Base-by-base conservation (phyloP, 2,888 invertebrate species). In the Apodemia mormo region DNA sequence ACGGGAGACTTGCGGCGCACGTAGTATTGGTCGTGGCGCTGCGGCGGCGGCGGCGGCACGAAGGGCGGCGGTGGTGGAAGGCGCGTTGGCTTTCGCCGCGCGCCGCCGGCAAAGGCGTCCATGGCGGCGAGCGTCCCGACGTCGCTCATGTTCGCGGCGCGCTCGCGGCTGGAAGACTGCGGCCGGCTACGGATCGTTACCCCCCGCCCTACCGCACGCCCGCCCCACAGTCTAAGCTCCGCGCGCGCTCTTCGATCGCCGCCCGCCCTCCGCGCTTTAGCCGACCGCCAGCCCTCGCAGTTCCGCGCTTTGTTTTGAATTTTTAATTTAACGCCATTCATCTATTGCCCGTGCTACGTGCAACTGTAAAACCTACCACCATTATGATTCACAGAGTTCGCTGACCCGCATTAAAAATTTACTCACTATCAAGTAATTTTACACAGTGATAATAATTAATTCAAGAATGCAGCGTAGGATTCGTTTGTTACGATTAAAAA, bases 101-200 rank as follows among this genome's bases (percentile, higher is more conserved):
- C 91, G 87, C 92, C 93, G 90, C 90, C 92, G 85, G 90, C 92
- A 88, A 90, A 93, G 85, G 90, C 92, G 88, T 91, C 92, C 92
- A 90, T 93, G 79, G 90, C 92, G 85, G 91, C 92, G 87, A 92
- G 92, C 90, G 92, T 92, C 86, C 91, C 93, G 83, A 92, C 93
- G 90, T 92, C 92, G 90, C 92, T 87, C 93, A 93, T 93, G 89
- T 88, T 92, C 87, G 84, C 91, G 83, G 83, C 87, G 85, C 88
- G 88, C 94, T 94, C 84, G 88, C 89, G 85, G 88, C 87, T 90
- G 90, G 89, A 90, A 90, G 87, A 92, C 91, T 90, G 91, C 89
- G 89, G 84, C 88, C 73, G 78, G 72, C 76, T 73, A 76, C 74
- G 76, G 79, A 79, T 80, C 81, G 80, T 80, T 81, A 80, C 80